A percentile compares a stretch with the other conserved stretches of the same genome.
phyloP scores from a whole-genome alignment of 2,113 vertebrate species.

The Blennius ocellaris region DNA sequence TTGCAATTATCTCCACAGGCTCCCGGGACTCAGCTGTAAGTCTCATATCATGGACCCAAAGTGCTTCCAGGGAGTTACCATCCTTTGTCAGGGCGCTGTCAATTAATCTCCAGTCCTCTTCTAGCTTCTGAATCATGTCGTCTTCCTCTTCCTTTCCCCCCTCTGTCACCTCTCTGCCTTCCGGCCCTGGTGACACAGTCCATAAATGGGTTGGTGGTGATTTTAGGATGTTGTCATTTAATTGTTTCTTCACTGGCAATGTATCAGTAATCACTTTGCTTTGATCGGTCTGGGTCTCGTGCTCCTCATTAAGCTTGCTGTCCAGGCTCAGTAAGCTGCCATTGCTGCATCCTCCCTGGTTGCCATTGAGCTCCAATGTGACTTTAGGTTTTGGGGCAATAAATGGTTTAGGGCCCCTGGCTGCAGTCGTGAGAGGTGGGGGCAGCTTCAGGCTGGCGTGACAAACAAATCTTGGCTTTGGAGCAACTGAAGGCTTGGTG shows the following conservation, averaged over 20 bases:
- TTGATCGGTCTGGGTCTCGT: slow-evolving; percentile 57
- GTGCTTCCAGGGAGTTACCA: slow-evolving; percentile 69
- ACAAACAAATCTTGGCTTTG: slow-evolving; percentile 87
- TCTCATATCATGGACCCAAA: slow-evolving; percentile 57
- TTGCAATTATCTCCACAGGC: slow-evolving; percentile 54
- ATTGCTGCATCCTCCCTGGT: slow-evolving; percentile 81
- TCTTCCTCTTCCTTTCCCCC: slow-evolving; percentile 41
- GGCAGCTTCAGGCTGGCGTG: slow-evolving; percentile 82
- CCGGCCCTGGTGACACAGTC: slow-evolving; percentile 41
- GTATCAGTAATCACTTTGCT: slow-evolving; percentile 51
- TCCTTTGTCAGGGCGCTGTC: slow-evolving; percentile 67
- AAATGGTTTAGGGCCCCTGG: slow-evolving; percentile 90
- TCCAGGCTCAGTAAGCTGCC: slow-evolving; percentile 74
- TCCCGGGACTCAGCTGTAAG: slow-evolving; percentile 63
- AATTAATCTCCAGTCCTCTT: slow-evolving; percentile 67
- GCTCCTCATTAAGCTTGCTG: slow-evolving; percentile 69
- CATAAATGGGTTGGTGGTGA: slow-evolving; percentile 26
- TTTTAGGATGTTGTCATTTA: slow-evolving; percentile 45
- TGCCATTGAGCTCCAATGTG: slow-evolving; percentile 78
- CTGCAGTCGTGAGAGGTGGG: slow-evolving; percentile 82
- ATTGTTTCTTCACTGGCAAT: slow-evolving; percentile 37
- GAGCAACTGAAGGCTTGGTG: slow-evolving; percentile 90
- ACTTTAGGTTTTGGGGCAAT: slow-evolving; percentile 93
- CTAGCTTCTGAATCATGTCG: slow-evolving; percentile 46
- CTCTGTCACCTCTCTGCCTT: slow-evolving; percentile 37